Evolutionary conservation across 2,797 vertebrate genomes (phyloP), one percentile per base, ranked within the genome.

Genomic region (Eutrigla gurnardus): DNA sequence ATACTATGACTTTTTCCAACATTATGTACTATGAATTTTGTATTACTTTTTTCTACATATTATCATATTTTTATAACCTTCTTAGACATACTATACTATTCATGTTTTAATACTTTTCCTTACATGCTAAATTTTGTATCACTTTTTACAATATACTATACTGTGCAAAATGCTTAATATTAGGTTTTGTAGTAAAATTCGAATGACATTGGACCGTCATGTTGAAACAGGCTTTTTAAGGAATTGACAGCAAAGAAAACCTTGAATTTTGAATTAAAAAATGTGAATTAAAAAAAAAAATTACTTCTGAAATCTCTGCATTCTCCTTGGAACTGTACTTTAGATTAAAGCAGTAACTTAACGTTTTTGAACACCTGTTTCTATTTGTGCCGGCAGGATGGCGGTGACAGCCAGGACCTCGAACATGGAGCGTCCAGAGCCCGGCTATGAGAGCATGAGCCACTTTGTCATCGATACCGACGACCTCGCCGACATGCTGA

Each of bases 361-460:
- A 45, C 17, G 32, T 64, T 39, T 40, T 40, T 59, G 46, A 54
- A 63, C 17, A 2, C 4, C 36, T 37, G 9, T 33, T 33, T n/a
- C 4, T 37, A 35, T 32, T 13, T 76, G 40, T 57, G 18, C 45
- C 10, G 3, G 60, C 92, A 97, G 96, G 81, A 96, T 97, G 92
- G 92, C 91, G 0, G 90, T 86, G 1, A 93, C 93, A 82, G 92
- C 94, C 43, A 94, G 95, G 61, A 91, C 92, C 9, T 93, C 94
- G 0, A 80, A 94, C 82, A 74, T 93, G 11, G 95, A 94, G 69
- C 94, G 93, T 49, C 94, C 93, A 0, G 95, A 96, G 65, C 91
- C 93, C 0, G 94, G 95, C 46, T 97, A 94, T 0, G 96, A 97
- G 84, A 95, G 91, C 52, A 96, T 97, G 97, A 95, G 94, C 71